Conservation (phyloP, 2,888 invertebrate species). For the Agonum fuliginosum region DNA sequence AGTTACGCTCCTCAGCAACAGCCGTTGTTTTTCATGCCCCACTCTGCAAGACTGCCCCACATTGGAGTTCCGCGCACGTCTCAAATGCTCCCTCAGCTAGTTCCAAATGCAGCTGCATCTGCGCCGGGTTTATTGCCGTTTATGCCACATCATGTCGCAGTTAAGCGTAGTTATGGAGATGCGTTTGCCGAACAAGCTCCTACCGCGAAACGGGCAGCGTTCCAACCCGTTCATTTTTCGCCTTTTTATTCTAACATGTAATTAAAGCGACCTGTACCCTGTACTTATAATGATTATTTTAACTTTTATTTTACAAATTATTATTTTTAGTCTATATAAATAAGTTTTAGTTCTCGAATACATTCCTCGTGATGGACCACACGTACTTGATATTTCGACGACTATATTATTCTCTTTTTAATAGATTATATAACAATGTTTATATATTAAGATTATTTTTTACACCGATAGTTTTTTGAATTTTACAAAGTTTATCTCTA, state of each 20-base stretch:
- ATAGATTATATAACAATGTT: slow-evolving; percentile 42
- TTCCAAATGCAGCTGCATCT: slow-evolving; percentile 64
- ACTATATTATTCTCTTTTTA: slow-evolving; percentile 21
- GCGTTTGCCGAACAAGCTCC: slow-evolving; percentile 70
- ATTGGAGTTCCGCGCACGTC: slow-evolving; percentile 49
- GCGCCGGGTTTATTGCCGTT: slow-evolving; percentile 66
- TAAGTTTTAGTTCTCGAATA: slow-evolving; percentile 18
- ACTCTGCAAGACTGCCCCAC: slow-evolving; percentile 64
- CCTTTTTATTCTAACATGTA: slow-evolving; percentile 71
- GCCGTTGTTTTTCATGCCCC: slow-evolving; percentile 70
- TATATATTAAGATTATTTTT: slow-evolving; percentile 51
- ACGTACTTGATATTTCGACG: slow-evolving; percentile 46
- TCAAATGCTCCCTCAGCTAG: slow-evolving; percentile 15
- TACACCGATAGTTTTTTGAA: slow-evolving; percentile 47
- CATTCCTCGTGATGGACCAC: slow-evolving; percentile 23
- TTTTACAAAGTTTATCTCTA: slow-evolving; percentile 55
- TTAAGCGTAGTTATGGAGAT: slow-evolving; percentile 71
- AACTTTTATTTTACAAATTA: background rate
- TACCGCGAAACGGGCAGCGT: slow-evolving; percentile 70
- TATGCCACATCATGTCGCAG: slow-evolving; percentile 67
- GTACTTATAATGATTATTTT: background rate
- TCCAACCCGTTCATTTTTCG: slow-evolving; percentile 69
- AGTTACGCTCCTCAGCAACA: slow-evolving; percentile 66
- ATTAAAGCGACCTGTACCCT: slow-evolving; percentile 29
- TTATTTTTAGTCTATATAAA: background rate